Evolutionary conservation across 2,113 vertebrate genomes (phyloP).

Genomic region (Cheirogaleus medius): DNA sequence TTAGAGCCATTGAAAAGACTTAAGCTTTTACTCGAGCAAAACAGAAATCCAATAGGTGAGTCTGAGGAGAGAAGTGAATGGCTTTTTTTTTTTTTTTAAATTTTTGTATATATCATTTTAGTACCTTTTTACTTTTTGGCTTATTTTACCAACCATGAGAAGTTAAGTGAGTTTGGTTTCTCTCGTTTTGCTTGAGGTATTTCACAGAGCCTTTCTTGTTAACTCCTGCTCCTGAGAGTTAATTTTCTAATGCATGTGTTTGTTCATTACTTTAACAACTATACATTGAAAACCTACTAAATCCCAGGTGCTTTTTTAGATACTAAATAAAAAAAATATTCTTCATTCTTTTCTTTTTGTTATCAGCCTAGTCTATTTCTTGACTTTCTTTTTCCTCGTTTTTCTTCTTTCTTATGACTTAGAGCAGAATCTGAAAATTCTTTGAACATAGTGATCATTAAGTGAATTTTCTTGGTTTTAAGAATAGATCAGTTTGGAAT

Average conservation of each 20-base stretch:
- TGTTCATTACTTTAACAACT: not conserved
- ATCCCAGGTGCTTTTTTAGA: not conserved
- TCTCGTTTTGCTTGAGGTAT: not conserved
- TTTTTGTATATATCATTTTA: not conserved
- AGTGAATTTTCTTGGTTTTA: not conserved
- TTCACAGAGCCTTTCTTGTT: not conserved
- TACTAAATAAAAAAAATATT: not conserved
- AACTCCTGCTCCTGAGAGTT: not conserved
- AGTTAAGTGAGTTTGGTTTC: not conserved
- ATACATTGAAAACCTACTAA: not conserved
- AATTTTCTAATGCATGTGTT: not conserved
- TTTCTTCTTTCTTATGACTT: not conserved
- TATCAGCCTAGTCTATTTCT: not conserved
- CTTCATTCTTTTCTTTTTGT: not conserved
- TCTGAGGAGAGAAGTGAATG: not conserved
- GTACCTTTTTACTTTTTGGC: not conserved
- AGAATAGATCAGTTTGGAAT: not conserved
- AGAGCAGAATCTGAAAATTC: not conserved
- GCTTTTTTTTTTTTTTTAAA: not conserved
- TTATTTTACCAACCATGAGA: not conserved
- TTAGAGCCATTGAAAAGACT: not conserved
- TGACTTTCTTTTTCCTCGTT: not conserved
- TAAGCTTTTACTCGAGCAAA: not conserved
- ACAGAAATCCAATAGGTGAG: not conserved
- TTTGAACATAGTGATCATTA: not conserved